These are phyloP conservation scores for Yponomeuta plumbellus DNA, from an alignment of 2,888 invertebrate genomes.

Conservation along the genomic window DNA sequence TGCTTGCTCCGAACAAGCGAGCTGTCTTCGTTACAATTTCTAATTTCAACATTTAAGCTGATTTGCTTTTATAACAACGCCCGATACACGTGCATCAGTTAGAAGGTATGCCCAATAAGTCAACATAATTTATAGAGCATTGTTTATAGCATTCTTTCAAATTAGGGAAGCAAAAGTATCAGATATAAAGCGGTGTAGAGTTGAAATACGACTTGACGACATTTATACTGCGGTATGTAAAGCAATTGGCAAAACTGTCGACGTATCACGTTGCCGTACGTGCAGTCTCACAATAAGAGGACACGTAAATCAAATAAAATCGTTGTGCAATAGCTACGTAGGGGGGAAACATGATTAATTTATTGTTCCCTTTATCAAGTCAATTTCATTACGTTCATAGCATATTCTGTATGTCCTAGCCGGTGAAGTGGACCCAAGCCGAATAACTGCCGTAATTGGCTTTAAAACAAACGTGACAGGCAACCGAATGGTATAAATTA, in stretches of 20 bases:
- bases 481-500: slow-evolving; percentile 1
- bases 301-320: slow-evolving; percentile 7
- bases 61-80: not conserved
- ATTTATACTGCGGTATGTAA: not conserved
- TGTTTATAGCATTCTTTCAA: not conserved
- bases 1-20: not conserved
- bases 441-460: not conserved
- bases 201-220: slow-evolving; percentile 2
- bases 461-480: not conserved
- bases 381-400: not conserved
- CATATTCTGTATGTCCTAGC: not conserved
- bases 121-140: not conserved
- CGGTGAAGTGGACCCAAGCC: not conserved
- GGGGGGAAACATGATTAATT: not conserved
- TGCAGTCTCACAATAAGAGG: slow-evolving; percentile 6
- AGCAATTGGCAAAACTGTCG: slow-evolving; percentile 11
- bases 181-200: not conserved
- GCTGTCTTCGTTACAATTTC: not conserved
- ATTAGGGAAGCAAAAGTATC: not conserved
- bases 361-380: not conserved
- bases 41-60: not conserved
- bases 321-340: not conserved
- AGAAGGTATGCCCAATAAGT: not conserved
- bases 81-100: no score
- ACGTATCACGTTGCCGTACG: slow-evolving; percentile 6